phyloP scores from a whole-genome alignment of 2,797 vertebrate species.

The Heliangelus exortis region DNA sequence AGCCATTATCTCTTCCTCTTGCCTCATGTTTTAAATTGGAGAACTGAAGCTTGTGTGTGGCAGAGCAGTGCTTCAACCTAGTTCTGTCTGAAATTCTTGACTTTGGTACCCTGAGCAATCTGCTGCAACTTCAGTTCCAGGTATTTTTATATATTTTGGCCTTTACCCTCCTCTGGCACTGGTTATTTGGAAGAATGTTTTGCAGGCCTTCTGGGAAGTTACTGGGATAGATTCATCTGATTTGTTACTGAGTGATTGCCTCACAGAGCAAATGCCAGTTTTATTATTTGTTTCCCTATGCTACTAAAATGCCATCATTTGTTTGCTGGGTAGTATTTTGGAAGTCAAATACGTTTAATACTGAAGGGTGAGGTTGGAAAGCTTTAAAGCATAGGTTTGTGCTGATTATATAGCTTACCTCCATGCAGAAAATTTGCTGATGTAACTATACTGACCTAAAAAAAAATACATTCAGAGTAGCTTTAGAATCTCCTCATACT shows the following conservation, averaged over 20 bases:
- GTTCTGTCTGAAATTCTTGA: background rate
- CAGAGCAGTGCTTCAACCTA: background rate
- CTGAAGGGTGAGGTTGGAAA: background rate
- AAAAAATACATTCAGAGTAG: background rate
- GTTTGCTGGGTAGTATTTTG: background rate
- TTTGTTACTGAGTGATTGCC: background rate
- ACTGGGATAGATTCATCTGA: background rate
- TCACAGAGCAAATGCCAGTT: background rate
- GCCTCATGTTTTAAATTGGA: background rate
- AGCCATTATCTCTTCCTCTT: background rate
- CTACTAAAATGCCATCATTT: background rate
- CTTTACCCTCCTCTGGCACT: background rate
- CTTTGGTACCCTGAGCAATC: background rate
- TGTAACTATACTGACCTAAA: background rate
- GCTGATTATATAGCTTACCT: background rate
- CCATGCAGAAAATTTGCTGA: background rate
- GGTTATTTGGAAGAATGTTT: background rate
- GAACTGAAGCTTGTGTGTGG: fast-evolving
- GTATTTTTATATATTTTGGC: background rate
- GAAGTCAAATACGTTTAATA: background rate
- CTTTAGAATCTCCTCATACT: background rate
- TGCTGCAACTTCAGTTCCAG: background rate
- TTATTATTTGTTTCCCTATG: background rate
- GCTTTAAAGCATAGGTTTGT: background rate
- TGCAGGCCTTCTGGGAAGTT: background rate